Evolutionary conservation across 2,797 vertebrate genomes (phyloP).

Genomic region (Rhyacichthys aspro): DNA sequence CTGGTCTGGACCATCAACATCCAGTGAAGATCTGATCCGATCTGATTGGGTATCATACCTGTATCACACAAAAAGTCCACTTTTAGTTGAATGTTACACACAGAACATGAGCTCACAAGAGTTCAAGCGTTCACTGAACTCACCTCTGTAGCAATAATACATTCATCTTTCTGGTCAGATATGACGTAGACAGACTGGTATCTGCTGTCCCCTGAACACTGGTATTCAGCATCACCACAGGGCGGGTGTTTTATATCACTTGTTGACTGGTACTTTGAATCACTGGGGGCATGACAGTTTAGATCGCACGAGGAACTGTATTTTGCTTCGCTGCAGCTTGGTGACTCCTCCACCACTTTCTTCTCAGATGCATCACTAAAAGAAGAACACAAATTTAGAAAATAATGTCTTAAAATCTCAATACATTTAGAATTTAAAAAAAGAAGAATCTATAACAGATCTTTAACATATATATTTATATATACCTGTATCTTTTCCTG

Average conservation of each 20-base stretch:
- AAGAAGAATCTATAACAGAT: no score
- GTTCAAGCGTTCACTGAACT: conserved; percentile 59
- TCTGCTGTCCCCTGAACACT: conserved; percentile 74
- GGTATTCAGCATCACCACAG: conserved; percentile 64
- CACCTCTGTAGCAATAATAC: conserved; percentile 98
- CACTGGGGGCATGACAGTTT: conserved; percentile 86
- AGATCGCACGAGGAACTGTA: conserved; percentile 91
- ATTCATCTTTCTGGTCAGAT: conserved; percentile 97
- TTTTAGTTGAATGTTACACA: conserved; percentile 1
- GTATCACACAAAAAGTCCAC: conserved; percentile 36
- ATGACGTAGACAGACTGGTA: conserved; percentile 96
- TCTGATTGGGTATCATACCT: conserved; percentile 87
- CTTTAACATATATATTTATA: not conserved
- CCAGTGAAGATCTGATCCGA: conserved; percentile 45
- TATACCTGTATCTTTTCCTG: conserved; percentile 87
- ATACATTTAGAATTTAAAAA: not conserved
- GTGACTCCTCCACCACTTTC: conserved; percentile 82
- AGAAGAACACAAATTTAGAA: not conserved
- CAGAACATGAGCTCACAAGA: not conserved
- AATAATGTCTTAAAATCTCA: not conserved
- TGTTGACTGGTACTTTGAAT: conserved; percentile 89
- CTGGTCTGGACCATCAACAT: conserved; percentile 58
- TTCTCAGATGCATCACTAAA: conserved; percentile 22
- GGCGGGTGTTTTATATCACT: conserved; percentile 61
- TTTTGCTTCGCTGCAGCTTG: conserved; percentile 86